Evolutionary conservation across 2,888 invertebrate species (phyloP), one percentile per base, ranked within the genome.

Genomic region (Frankliniella intonsa): DNA sequence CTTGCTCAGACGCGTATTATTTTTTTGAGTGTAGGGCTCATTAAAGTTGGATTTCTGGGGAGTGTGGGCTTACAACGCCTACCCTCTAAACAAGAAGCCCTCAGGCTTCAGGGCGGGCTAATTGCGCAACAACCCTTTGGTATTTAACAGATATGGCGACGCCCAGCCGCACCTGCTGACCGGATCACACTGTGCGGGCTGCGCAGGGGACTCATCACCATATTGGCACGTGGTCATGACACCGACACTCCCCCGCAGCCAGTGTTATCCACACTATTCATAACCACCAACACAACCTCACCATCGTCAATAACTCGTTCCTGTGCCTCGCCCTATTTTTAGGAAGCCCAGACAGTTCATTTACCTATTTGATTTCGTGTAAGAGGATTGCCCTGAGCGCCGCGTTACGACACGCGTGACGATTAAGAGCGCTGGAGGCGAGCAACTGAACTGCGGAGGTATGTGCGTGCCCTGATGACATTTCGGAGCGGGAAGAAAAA

Each of bases 391-490:
- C 38, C 38, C 38, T 38, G 65, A n/a, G 65, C n/a, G 69, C n/a
- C 22, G 69, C 69, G 9, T 76, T 76, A 76, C 69, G 69, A 76
- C 69, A 76, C 69, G 9, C n/a, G 25, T 12, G 69, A 8, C 69
- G 69, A 76, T 12, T 22, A 76, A 22, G 10, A 22, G 69, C 69
- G 22, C 69, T n/a, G 22, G 69, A 69, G 69, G 69, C 22, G 69
- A 69, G 22, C 69, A 55, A 55, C n/a, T n/a, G 69, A 19, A 22
- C 69, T 11, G 69, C 11, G 69, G 22, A 3, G 69, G 69, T n/a
- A 69, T 76, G 69, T 25, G 69, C 22, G 69, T 25, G 69, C 69
- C 69, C 69, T 76, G 25, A 76, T 76, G 69, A 76, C 69, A 76
- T 76, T 76, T 76, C 69, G 69, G 22, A 62, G 69, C 69, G 69